Conservation (phyloP, 2,113 vertebrate genomes). For the Sarotherodon lohbergeri region DNA sequence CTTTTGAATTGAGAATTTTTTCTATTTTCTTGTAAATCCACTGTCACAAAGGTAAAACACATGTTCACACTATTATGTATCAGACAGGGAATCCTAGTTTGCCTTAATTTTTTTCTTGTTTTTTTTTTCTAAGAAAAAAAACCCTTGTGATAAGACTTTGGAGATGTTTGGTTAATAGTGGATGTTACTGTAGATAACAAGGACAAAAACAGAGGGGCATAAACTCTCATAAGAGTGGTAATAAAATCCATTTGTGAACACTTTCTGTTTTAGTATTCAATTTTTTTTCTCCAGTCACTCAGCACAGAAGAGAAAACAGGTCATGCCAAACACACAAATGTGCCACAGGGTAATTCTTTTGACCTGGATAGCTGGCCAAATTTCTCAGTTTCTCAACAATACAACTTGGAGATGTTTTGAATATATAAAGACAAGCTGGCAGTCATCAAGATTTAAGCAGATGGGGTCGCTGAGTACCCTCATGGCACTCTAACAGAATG, state of each 20-base stretch:
- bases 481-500: not conserved
- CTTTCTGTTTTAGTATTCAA: not conserved
- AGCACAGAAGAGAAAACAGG: not conserved
- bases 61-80: not conserved
- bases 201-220: not conserved
- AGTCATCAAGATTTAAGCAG: slow-evolving; percentile 30
- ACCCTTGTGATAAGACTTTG: not conserved
- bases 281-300: not conserved
- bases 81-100: not conserved
- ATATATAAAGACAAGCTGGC: not conserved
- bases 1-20: not conserved
- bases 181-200: not conserved
- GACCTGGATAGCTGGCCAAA: slow-evolving; percentile 6
- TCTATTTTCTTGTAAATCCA: not conserved
- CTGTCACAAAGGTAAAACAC: not conserved
- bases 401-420: not conserved
- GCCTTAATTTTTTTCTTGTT: not conserved
- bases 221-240: not conserved
- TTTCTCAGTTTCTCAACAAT: not conserved
- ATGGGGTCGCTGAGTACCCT: slow-evolving; percentile 13
- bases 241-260: not conserved
- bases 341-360: not conserved
- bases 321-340: not conserved
- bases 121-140: not conserved
- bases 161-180: not conserved